Evolutionary conservation across 53 echinoderm and acorn worm genomes (phyloP), one percentile per base, ranked within the genome.

Genomic region (Henricia sp.): DNA sequence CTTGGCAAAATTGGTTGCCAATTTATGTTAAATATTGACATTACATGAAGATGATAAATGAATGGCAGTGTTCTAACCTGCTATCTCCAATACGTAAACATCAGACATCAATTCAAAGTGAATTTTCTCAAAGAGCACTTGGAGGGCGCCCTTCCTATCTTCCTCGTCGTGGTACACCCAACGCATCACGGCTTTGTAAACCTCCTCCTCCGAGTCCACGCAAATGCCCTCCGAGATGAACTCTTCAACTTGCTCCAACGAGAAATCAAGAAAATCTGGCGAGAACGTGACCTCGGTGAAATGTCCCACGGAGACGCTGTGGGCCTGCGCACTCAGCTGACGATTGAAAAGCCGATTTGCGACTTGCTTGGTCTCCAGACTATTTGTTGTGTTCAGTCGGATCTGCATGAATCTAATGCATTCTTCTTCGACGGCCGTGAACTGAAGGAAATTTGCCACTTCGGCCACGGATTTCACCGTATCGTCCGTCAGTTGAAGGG

Each of bases 161-260:
- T 85, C 73, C 37, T 36, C 9, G 68, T 85, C 86, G 25, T 74
- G 50, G 19, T 74, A 33, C 9, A 85, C 86, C 86, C 86, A 85
- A 10, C 86, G 37, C 86, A 85, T 74, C 64, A 85, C 63, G 2
- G 74, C 86, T 12, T 65, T 21, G 24, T 65, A 85, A 54, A 85
- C 86, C 74, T 85, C 63, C 74, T 85, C 86, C 64, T 85, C 86
- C 5, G 35, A 52, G 52, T 85, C 86, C 50, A 85, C 74, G 36
- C 55, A 26, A 12, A 85, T 30, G 35, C 50, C 66, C 50, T 52
- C 17, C 26, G 67, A 50, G 55, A 85, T 63, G 48, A 85, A 50
- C 1, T 74, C 74, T 1, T 37, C 51, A 0, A 74, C 19, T 37
- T 85, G 44, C 46, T 63, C 86, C 65, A 21, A 26, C 2, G 71